These are phyloP conservation scores for Agrochola litura DNA, from an alignment of 2,888 invertebrate genomes.

Conservation along the genomic window DNA sequence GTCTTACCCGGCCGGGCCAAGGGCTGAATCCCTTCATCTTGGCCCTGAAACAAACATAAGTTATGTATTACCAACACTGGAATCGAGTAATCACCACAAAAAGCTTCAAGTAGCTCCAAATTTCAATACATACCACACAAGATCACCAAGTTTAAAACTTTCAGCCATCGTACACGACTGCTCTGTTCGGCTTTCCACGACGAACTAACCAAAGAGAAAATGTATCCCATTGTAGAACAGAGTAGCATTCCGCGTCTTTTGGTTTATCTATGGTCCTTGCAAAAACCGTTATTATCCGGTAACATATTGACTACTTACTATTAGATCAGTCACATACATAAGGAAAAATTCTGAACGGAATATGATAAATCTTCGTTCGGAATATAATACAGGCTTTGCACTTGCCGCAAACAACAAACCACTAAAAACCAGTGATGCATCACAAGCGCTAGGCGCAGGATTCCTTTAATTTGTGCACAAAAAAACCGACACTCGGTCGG, in stretches of 20 bases:
- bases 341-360: too few species aligned
- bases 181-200: slow-evolving; percentile 80
- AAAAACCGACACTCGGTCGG: background rate
- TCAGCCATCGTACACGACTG: slow-evolving; percentile 83
- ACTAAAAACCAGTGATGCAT: too few species aligned
- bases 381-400: background rate
- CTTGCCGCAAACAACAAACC: background rate
- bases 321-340: background rate
- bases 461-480: background rate
- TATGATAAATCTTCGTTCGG: too few species aligned
- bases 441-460: background rate
- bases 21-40: slow-evolving; percentile 99
- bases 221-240: slow-evolving; percentile 65
- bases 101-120: slow-evolving; percentile 60
- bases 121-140: slow-evolving; percentile 88
- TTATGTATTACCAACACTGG: slow-evolving; percentile 59
- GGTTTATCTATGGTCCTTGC: slow-evolving; percentile 73
- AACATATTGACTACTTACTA: too few species aligned
- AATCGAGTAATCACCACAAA: slow-evolving; percentile 80
- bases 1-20: slow-evolving; percentile 99
- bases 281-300: slow-evolving; percentile 53
- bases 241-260: slow-evolving; percentile 64
- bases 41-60: slow-evolving; percentile 93
- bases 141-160: slow-evolving; percentile 89
- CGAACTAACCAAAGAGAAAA: slow-evolving; percentile 85